These are phyloP conservation scores for Callimorpha dominula DNA, from an alignment of 2,888 invertebrate species.

Conservation along the genomic window DNA sequence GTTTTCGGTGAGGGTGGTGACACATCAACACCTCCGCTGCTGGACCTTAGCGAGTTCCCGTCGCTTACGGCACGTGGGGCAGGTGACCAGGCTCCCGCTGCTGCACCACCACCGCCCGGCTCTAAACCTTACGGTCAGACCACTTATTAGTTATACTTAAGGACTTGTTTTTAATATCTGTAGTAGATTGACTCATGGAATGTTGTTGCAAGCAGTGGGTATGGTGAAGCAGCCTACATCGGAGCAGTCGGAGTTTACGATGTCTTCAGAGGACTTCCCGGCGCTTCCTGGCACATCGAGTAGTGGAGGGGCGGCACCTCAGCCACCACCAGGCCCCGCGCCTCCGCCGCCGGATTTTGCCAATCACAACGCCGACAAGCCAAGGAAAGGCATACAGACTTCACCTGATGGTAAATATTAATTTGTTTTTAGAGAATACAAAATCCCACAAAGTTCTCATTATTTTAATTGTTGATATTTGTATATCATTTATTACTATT, in stretches of 20 bases:
- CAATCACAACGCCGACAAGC: slow-evolving; percentile 79
- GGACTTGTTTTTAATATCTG: background rate
- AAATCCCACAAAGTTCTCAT: background rate
- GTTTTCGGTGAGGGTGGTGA: slow-evolving; percentile 93
- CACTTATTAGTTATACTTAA: slow-evolving; percentile 1
- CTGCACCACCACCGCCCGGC: slow-evolving; percentile 95
- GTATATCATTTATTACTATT: no score
- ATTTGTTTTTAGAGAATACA: background rate
- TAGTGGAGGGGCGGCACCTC: slow-evolving; percentile 75
- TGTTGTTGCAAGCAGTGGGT: slow-evolving; percentile 88
- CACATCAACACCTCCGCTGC: slow-evolving; percentile 93
- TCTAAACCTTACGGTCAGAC: slow-evolving; percentile 96
- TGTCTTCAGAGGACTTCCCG: slow-evolving; percentile 99
- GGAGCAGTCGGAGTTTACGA: slow-evolving; percentile 97
- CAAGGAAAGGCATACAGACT: slow-evolving; percentile 96
- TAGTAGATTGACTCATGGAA: slow-evolving; percentile 10
- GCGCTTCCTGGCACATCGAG: slow-evolving; percentile 98
- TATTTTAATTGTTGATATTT: background rate
- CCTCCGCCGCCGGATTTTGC: slow-evolving; percentile 59
- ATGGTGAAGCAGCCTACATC: slow-evolving; percentile 98
- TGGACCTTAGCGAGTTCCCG: slow-evolving; percentile 97
- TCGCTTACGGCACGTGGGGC: slow-evolving; percentile 95
- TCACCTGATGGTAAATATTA: slow-evolving; percentile 93
- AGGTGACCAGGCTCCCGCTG: slow-evolving; percentile 91
- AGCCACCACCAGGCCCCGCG: slow-evolving; percentile 55